Conservation (phyloP, 2,888 invertebrate genomes). For the Sminthurides aquaticus region DNA sequence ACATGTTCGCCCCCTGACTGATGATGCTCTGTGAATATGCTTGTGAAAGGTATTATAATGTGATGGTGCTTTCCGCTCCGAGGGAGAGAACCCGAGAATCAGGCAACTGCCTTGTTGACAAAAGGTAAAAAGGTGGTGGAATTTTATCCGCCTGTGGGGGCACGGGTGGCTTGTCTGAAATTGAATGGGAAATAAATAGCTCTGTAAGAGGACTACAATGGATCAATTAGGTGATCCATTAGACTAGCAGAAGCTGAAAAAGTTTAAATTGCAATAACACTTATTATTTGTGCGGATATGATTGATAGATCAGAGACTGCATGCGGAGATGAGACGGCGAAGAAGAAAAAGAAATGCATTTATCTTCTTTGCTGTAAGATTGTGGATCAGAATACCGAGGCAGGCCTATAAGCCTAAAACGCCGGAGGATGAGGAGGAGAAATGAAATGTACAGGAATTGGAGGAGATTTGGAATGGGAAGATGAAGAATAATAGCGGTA, state of each 20-base stretch:
- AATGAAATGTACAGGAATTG: too few species aligned
- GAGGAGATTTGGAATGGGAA: too few species aligned
- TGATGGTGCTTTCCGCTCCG: too few species aligned
- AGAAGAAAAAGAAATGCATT: background rate
- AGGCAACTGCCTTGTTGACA: background rate
- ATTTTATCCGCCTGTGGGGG: background rate
- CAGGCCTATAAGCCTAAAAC: too few species aligned
- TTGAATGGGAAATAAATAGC: background rate
- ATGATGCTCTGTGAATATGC: background rate
- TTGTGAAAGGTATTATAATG: too few species aligned
- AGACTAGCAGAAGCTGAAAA: background rate
- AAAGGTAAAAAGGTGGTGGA: background rate
- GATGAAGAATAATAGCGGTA: too few species aligned
- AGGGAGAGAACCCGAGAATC: background rate
- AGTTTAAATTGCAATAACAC: conserved; percentile 5
- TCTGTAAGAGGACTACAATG: conserved; percentile 6
- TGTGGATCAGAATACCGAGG: too few species aligned
- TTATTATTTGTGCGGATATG: conserved; percentile 1
- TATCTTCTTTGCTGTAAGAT: too few species aligned
- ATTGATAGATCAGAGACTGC: conserved; percentile 4
- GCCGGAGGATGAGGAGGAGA: too few species aligned
- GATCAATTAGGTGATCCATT: conserved; percentile 10
- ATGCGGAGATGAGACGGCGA: too few species aligned
- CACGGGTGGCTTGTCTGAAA: background rate
- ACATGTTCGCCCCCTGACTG: background rate